Percentiles rank a stretch among this genome's conserved stretches.
Evolutionary conservation across 2,113 vertebrate species (phyloP).

Genomic region (Laticauda colubrina): DNA sequence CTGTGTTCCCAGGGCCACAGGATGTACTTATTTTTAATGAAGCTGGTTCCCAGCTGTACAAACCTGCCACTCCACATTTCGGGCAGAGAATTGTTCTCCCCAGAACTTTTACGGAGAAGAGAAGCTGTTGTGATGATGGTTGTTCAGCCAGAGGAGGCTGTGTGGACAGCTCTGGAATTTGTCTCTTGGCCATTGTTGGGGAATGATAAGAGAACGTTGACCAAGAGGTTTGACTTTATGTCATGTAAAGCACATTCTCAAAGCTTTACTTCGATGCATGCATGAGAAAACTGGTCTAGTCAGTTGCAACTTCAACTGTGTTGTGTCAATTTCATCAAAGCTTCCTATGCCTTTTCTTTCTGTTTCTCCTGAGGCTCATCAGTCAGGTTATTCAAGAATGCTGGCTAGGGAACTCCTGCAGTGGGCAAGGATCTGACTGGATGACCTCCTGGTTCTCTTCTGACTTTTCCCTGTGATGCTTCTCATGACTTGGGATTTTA

Average conservation of each 20-base stretch:
- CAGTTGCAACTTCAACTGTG: not conserved
- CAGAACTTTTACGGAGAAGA: not conserved
- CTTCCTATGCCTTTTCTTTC: not conserved
- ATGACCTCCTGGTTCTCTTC: not conserved
- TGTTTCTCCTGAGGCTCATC: not conserved
- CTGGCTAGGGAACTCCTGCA: not conserved
- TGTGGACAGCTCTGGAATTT: not conserved
- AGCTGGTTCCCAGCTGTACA: too few species aligned
- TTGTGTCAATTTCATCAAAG: not conserved
- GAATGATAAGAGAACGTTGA: not conserved
- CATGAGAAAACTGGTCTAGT: not conserved
- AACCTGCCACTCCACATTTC: not conserved
- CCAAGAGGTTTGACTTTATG: not conserved
- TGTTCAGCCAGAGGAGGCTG: not conserved
- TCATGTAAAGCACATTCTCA: not conserved
- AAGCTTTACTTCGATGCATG: not conserved
- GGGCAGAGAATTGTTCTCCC: not conserved
- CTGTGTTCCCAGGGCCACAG: not conserved
- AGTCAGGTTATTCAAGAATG: not conserved
- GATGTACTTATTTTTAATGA: not conserved
- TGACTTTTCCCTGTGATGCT: not conserved
- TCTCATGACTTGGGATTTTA: not conserved
- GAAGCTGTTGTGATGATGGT: not conserved
- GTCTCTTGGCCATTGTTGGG: not conserved
- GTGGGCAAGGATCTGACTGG: not conserved